Evolutionary conservation across 2,888 invertebrate species (phyloP).

Genomic region (Drosophila meridionalis): DNA sequence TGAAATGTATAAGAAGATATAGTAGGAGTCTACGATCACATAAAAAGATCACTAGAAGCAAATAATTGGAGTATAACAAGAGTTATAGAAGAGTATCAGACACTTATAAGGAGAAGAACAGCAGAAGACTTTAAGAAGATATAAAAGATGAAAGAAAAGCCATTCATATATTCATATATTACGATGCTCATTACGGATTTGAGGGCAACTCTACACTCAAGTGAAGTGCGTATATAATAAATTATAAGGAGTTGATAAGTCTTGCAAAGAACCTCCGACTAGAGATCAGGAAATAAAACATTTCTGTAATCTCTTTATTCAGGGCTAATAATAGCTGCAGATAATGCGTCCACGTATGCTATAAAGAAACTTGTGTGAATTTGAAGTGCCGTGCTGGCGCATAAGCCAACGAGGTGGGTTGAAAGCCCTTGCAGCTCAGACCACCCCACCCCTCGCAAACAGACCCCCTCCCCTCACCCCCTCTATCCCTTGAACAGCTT

Average conservation of each 20-base stretch:
- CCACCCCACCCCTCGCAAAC: not conserved
- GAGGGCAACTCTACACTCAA: too few relatives aligned
- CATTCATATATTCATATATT: too few relatives aligned
- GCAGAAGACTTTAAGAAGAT: too few relatives aligned
- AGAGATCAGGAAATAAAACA: constrained; percentile 1
- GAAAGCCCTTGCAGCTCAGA: not conserved
- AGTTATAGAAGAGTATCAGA: too few relatives aligned
- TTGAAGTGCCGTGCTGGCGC: constrained; percentile 20
- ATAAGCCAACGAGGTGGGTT: constrained; percentile 1
- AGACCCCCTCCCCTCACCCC: not conserved
- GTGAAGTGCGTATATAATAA: not conserved
- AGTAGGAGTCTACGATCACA: too few relatives aligned
- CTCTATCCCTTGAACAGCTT: not conserved
- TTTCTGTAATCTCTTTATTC: constrained; percentile 7
- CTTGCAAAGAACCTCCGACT: not conserved
- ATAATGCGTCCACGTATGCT: constrained; percentile 29
- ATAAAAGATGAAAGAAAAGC: too few relatives aligned
- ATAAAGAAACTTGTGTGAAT: constrained; percentile 33
- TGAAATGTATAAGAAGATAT: too few relatives aligned
- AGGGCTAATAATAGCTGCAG: constrained; percentile 27
- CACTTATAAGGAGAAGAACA: too few relatives aligned
- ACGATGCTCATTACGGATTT: too few relatives aligned
- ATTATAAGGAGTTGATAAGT: not conserved
- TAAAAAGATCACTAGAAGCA: too few relatives aligned
- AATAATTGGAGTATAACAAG: too few relatives aligned